Conservation (phyloP, 1,140 invertebrate genomes). For the Caenorhabditis inopinata region DNA sequence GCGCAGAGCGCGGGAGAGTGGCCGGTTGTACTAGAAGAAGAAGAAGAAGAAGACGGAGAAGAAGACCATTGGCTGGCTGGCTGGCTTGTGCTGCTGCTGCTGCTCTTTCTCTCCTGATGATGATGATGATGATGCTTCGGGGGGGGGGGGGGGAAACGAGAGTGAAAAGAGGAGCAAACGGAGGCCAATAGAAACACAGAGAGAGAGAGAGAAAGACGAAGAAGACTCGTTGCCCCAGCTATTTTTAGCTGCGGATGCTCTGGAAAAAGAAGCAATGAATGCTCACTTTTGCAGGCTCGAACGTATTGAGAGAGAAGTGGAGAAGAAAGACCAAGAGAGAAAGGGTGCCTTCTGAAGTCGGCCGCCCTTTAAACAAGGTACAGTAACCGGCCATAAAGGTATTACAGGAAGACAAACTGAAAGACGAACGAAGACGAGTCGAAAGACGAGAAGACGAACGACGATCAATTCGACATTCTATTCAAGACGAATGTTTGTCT, state of each 20-base stretch:
- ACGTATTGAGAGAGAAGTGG: background rate
- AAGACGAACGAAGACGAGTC: no score
- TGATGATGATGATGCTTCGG: background rate
- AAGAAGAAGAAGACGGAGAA: constrained; percentile 32
- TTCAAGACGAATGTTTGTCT: no score
- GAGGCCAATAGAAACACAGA: constrained; percentile 5
- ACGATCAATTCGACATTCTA: no score
- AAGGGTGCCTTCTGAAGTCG: background rate
- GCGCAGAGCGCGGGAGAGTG: background rate
- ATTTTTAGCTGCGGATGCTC: constrained; percentile 30
- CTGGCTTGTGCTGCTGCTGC: background rate
- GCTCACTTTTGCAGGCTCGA: background rate
- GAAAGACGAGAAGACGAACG: no score
- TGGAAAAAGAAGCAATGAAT: constrained; percentile 20
- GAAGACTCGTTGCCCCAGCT: no score
- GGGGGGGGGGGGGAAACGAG: background rate
- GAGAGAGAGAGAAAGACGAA: background rate
- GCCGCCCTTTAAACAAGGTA: no score
- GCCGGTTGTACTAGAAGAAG: constrained; percentile 29
- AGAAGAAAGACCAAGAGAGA: background rate
- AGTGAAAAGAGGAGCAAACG: background rate
- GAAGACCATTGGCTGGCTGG: constrained; percentile 30
- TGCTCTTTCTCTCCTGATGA: background rate
- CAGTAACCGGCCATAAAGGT: no score
- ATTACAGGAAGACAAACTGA: no score